Conservation (phyloP, 2,888 invertebrate genomes). For the Monopis laevigella region DNA sequence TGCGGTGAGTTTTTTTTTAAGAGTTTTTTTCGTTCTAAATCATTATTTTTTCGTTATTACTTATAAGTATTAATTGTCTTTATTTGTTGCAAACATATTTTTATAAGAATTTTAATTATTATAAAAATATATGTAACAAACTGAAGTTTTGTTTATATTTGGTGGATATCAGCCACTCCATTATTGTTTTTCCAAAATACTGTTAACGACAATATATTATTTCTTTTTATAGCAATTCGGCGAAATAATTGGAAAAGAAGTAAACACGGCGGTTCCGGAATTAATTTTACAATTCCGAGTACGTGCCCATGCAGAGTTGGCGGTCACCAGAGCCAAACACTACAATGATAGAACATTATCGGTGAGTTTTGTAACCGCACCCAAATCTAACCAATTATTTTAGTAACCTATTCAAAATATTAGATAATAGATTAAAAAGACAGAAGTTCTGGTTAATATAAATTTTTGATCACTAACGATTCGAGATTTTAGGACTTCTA, state of each 20-base stretch:
- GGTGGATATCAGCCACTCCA: not conserved
- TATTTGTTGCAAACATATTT: not conserved
- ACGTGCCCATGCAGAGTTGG: constrained; percentile 82
- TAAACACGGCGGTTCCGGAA: constrained; percentile 71
- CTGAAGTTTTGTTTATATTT: too few relatives aligned
- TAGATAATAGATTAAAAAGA: too few relatives aligned
- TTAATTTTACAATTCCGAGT: constrained; percentile 79
- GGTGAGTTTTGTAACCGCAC: too few relatives aligned
- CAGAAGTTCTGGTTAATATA: too few relatives aligned
- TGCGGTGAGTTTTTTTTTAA: constrained; percentile 68
- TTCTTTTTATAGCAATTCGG: constrained; percentile 85
- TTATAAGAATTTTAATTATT: too few relatives aligned
- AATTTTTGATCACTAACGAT: too few relatives aligned
- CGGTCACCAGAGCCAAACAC: constrained; percentile 77
- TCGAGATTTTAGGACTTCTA: too few relatives aligned
- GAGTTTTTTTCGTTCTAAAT: not conserved
- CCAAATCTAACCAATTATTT: too few relatives aligned
- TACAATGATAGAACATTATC: constrained; percentile 65
- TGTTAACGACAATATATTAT: constrained; percentile 1
- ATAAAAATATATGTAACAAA: too few relatives aligned
- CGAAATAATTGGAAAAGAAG: constrained; percentile 83
- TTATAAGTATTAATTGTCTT: not conserved
- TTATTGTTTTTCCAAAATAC: too few relatives aligned
- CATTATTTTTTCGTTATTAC: not conserved
- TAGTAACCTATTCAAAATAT: too few relatives aligned